Evolutionary conservation across 1,140 invertebrate species (phyloP).

Genomic region (Archegozetes longisetosus): DNA sequence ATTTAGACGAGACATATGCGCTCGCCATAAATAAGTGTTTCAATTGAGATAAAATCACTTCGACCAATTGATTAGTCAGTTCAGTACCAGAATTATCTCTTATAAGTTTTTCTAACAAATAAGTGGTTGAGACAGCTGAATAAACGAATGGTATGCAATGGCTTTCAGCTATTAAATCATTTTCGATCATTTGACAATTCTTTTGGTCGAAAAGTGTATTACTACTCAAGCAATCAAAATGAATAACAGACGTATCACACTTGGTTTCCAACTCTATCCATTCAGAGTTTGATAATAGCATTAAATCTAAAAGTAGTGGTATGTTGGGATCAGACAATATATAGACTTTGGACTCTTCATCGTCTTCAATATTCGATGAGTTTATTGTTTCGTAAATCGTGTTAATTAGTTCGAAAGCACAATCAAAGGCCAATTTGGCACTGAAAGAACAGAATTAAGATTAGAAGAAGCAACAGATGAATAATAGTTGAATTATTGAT

Average conservation of each 20-base stretch:
- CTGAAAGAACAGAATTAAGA: no score
- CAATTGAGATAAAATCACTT: no score
- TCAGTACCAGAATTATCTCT: no score
- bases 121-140: no score
- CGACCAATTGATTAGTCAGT: no score
- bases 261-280: background rate
- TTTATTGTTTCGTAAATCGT: background rate
- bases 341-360: background rate
- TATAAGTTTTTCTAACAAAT: no score
- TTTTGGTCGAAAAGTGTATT: background rate
- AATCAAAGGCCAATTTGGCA: background rate
- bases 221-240: background rate
- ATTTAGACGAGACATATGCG: no score
- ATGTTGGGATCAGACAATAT: background rate
- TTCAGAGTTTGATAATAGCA: background rate
- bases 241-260: background rate
- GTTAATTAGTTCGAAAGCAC: background rate
- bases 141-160: no score
- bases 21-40: no score
- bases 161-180: no score
- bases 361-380: background rate
- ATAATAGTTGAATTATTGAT: background rate
- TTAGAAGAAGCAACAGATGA: background rate
- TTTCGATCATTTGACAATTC: no score
- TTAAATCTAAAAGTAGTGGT: background rate